Percentiles rank a stretch among this genome's conserved stretches.
phyloP scores from a whole-genome alignment of 2,113 vertebrate genomes.

The Gobiocypris rarus region DNA sequence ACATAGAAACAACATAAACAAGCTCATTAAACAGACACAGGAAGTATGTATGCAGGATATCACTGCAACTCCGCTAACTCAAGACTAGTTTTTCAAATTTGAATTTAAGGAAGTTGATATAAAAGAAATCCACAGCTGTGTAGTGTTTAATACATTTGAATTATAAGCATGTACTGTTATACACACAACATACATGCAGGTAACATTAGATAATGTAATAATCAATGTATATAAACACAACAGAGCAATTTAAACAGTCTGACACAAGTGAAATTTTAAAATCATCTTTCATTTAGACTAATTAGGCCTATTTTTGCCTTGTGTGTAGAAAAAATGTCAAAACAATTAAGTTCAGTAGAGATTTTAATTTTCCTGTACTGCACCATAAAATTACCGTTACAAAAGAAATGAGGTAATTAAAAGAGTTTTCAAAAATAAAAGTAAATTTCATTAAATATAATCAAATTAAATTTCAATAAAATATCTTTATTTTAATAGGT shows the following conservation, averaged over 20 bases:
- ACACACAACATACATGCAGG: background rate
- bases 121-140: background rate
- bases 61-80: background rate
- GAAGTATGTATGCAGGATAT: constrained; percentile 18
- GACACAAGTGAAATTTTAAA: background rate
- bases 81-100: too few species aligned
- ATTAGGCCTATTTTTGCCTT: too few species aligned
- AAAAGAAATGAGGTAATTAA: too few species aligned
- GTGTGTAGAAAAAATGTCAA: background rate
- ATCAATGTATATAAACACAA: background rate
- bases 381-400: background rate
- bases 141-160: background rate
- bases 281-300: background rate
- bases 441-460: background rate
- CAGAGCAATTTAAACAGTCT: background rate
- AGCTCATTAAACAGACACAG: constrained; percentile 34
- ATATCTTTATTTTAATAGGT: background rate
- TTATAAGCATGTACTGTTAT: background rate
- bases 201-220: background rate
- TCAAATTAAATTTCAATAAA: background rate
- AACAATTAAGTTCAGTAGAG: background rate
- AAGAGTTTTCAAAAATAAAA: background rate
- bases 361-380: background rate
- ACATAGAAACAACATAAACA: constrained; percentile 30
- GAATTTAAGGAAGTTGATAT: background rate